Base-by-base conservation (phyloP, 2,888 invertebrate genomes). In the Dryobota labecula region DNA sequence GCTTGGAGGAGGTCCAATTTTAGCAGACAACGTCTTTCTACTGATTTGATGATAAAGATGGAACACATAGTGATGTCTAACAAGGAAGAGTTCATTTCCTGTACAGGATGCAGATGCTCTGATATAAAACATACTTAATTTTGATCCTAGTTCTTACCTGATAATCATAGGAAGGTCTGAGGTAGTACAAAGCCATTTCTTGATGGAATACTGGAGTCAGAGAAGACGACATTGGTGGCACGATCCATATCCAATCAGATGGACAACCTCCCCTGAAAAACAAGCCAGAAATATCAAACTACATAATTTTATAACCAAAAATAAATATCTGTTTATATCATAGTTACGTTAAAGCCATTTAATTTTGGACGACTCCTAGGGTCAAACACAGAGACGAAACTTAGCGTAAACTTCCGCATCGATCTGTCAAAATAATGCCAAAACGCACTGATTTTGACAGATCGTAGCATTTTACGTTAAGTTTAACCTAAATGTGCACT, bases 91-190 rank as follows among this genome's bases (percentile, higher is more conserved):
- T 41, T 60, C 11, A 30, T 43, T 18, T n/a, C 4, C 11, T 15
- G 2, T 2, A 61, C 2, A 27, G 38, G n/a, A 24, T 41, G 6
- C 15, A 15, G 1, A 33, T 30, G 15, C 9, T 8, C 8, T 60
- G 58, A 41, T 20, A 8, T 7, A 41, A 20, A 11, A 15, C n/a
- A n/a, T 2, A 38, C 2, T 36, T 0, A 24, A 20, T 62, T 47
- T 30, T 43, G 15, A 47, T 61, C 1, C 15, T 18, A 6, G 33
- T 7, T 27, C 85, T 90, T 92, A 98, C 98, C 96, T 99, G 98
- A 91, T 99, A 98, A 88, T 99, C 99, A 91, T 99, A 99, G 15
- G 98, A 98, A 4, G 99, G 99, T 89, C 98, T 98, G 71, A 99
- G 93, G 90, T 97, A 97, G 92, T 99, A 99, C 78, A 98, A 93